Evolutionary conservation across 2,888 invertebrate species (phyloP).

Genomic region (Drosophila monieri): DNA sequence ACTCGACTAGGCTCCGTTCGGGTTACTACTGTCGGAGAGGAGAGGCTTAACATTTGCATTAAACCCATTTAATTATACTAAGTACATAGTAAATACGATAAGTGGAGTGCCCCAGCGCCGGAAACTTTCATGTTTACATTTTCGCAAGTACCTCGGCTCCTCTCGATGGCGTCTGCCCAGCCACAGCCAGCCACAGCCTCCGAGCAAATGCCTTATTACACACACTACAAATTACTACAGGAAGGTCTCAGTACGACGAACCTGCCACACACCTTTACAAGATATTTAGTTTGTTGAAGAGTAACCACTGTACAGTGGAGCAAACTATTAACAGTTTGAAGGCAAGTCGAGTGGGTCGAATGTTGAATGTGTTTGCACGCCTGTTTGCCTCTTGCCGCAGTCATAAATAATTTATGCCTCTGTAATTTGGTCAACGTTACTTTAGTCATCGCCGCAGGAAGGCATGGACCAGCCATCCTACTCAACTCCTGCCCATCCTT

Average conservation of each 20-base stretch:
- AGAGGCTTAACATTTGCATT: constrained; percentile 64
- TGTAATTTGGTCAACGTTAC: constrained; percentile 72
- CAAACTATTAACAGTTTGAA: constrained; percentile 36
- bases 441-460: constrained; percentile 27
- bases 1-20: constrained; percentile 30
- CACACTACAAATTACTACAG: constrained; percentile 28
- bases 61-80: constrained; percentile 79
- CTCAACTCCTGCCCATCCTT: constrained; percentile 1
- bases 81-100: constrained; percentile 76
- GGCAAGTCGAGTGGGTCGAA: constrained; percentile 19
- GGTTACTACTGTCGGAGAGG: not conserved
- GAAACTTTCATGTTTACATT: constrained; percentile 56
- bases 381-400: constrained; percentile 64
- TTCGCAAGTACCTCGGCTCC: constrained; percentile 30
- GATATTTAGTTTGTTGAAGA: too few relatives aligned
- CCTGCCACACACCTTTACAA: not conserved
- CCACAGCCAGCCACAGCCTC: constrained; percentile 7
- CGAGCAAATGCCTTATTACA: constrained; percentile 48
- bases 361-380: constrained; percentile 56
- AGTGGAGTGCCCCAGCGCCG: constrained; percentile 43
- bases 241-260: not conserved
- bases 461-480: not conserved
- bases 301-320: not conserved
- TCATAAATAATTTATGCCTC: constrained; percentile 76
- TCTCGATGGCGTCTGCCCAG: constrained; percentile 28